phyloP scores from a whole-genome alignment of 2,113 vertebrate genomes.

The Jaculus jaculus region DNA sequence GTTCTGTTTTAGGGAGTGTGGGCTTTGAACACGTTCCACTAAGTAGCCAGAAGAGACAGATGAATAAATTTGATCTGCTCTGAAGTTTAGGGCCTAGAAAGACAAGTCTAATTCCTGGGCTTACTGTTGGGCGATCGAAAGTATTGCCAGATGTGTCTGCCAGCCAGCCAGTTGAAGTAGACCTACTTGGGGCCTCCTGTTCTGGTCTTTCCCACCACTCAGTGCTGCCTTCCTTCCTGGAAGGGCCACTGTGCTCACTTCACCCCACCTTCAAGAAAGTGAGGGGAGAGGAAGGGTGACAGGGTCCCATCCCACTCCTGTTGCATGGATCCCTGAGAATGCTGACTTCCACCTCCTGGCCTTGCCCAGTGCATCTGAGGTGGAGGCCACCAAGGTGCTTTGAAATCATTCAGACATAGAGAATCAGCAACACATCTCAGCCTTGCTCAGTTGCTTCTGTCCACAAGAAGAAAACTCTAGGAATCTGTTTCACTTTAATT shows the following conservation, averaged over 20 bases:
- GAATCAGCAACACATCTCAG: background rate
- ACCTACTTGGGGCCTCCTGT: background rate
- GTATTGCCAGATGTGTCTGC: background rate
- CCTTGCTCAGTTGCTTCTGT: constrained; percentile 38
- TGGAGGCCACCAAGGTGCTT: background rate
- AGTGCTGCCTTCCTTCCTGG: background rate
- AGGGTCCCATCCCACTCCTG: background rate
- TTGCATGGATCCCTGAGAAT: fast-evolving
- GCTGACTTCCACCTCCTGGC: background rate
- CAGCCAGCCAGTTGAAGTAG: background rate
- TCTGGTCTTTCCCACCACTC: background rate
- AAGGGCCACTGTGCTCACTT: background rate
- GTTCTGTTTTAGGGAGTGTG: background rate
- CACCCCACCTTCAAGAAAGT: background rate
- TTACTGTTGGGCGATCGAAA: background rate
- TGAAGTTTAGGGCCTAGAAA: background rate
- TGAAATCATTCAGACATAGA: constrained; percentile 16
- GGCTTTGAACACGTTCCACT: background rate
- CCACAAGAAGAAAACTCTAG: background rate
- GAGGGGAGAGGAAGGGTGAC: background rate
- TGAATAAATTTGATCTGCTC: background rate
- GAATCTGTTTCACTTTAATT: constrained; percentile 47
- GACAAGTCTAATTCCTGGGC: background rate
- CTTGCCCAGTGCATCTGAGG: background rate
- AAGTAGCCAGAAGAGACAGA: background rate